These are phyloP conservation scores for Lacerta bilineata DNA, from an alignment of 2,797 vertebrate genomes.

Conservation along the genomic window DNA sequence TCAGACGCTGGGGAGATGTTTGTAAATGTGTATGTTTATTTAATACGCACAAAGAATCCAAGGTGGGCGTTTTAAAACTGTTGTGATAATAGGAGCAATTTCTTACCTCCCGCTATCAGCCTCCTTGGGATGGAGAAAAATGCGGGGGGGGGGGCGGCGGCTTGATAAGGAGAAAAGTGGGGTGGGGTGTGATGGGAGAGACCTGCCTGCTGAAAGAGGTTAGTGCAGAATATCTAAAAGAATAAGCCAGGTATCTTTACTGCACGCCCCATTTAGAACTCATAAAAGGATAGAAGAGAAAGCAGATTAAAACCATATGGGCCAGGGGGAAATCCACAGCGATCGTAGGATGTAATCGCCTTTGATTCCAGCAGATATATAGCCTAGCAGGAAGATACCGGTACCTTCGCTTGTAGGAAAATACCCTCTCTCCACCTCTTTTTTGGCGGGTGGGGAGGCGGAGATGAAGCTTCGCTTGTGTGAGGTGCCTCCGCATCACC, in stretches of 20 bases:
- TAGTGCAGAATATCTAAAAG: slow-evolving; percentile 67
- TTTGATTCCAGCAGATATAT: slow-evolving; percentile 85
- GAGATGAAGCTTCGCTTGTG: not conserved
- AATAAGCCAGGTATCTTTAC: slow-evolving; percentile 74
- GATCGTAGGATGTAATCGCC: slow-evolving; percentile 85
- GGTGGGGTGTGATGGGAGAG: not conserved
- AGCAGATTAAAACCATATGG: slow-evolving; percentile 89
- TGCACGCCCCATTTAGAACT: slow-evolving; percentile 67
- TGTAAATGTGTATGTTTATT: not conserved
- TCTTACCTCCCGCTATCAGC: not conserved
- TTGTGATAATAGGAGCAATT: not conserved
- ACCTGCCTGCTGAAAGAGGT: slow-evolving; percentile 9
- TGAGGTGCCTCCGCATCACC: not conserved
- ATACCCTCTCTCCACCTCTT: no score
- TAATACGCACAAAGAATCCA: not conserved
- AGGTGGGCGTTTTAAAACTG: not conserved
- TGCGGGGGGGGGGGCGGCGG: not conserved
- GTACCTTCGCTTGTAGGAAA: no score
- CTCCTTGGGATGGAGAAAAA: not conserved
- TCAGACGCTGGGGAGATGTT: not conserved
- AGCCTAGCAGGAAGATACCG: slow-evolving; percentile 70
- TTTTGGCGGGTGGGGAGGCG: not conserved
- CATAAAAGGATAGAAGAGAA: slow-evolving; percentile 81
- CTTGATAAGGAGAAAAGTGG: not conserved
- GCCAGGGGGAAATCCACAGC: slow-evolving; percentile 82